Base-by-base conservation (phyloP, 2,888 invertebrate species). In the Cancer borealis region DNA sequence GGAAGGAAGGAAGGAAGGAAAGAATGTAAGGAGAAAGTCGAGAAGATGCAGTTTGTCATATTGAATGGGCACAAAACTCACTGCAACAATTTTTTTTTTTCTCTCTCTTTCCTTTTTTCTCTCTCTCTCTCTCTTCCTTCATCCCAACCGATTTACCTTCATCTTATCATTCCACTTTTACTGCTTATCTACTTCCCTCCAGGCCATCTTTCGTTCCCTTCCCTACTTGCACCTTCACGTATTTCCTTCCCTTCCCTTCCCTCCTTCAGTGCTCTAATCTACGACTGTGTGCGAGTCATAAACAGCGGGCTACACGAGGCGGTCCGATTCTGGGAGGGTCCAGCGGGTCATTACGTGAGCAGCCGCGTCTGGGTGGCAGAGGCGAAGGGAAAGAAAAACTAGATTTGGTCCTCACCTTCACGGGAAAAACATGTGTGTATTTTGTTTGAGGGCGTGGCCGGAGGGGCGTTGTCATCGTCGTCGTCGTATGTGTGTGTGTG, bases 401-500 rank as follows among this genome's bases (percentile, higher is more conserved):
- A 30, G 79, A 30, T 8, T 26, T 26, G 8, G 1, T 79, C 79
- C 30, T 79, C 79, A 30, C 79, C 79, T 79, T 30, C 79, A 79
- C 30, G 30, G 12, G 30, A 30, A 30, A 30, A 79, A 30, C 79
- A 79, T 26, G 26, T 12, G 79, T 30, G 79, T 79, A 79, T 79
- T 79, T 79, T 79, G 79, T 79, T 79, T 79, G 79, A 30, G 79
- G 79, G 79, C 79, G 79, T 79, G 79, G 79, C 30, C 30, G 79
- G 26, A 3, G 79, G 79, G 79, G 79, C 79, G 79, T 79, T 79
- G 79, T 30, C 79, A 30, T 30, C 1, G 26, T 79, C 3, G n/a
- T 66, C 66, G 30, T 30, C 12, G 12, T 12, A 0, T 79, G 2
- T 21, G n/a, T n/a, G n/a, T 66, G n/a, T 66, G n/a, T 66, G n/a